Conservation (phyloP, 2,113 vertebrate species). For the Caranx ignobilis region DNA sequence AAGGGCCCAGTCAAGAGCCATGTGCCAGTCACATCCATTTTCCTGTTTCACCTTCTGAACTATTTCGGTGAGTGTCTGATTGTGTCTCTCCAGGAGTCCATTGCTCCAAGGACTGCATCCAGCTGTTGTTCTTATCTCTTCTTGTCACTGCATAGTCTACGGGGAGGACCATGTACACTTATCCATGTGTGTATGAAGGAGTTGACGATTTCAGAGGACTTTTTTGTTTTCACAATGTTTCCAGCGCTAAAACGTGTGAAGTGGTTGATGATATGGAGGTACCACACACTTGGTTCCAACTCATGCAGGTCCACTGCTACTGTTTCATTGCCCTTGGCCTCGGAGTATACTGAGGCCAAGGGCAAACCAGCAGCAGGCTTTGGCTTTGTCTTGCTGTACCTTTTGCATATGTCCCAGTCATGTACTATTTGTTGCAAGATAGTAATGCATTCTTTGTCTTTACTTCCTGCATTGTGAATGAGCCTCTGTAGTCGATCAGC, state of each 20-base stretch:
- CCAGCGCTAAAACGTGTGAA: constrained; percentile 48
- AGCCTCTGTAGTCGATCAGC: no score
- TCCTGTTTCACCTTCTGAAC: neutral
- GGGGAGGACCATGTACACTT: constrained; percentile 12
- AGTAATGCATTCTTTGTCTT: no score
- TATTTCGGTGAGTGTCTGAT: constrained; percentile 4
- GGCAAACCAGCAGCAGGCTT: no score
- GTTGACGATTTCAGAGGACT: constrained; percentile 29
- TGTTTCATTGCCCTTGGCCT: no score
- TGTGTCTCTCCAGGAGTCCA: neutral
- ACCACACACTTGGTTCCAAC: constrained; percentile 31
- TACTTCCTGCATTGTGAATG: no score
- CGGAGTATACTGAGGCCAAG: no score
- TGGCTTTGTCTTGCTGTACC: no score
- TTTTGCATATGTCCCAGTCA: no score
- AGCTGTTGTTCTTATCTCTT: constrained; percentile 7
- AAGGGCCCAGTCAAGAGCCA: constrained; percentile 44
- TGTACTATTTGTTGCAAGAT: no score
- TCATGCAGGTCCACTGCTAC: constrained; percentile 47
- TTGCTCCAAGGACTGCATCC: constrained; percentile 17
- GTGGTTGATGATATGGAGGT: constrained; percentile 41
- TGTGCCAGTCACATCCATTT: neutral
- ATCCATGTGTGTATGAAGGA: constrained; percentile 34
- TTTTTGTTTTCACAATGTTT: constrained; percentile 24
- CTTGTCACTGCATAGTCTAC: constrained; percentile 13